Base-by-base conservation (phyloP, 2,797 vertebrate species). In the Crypturellus tataupa region DNA sequence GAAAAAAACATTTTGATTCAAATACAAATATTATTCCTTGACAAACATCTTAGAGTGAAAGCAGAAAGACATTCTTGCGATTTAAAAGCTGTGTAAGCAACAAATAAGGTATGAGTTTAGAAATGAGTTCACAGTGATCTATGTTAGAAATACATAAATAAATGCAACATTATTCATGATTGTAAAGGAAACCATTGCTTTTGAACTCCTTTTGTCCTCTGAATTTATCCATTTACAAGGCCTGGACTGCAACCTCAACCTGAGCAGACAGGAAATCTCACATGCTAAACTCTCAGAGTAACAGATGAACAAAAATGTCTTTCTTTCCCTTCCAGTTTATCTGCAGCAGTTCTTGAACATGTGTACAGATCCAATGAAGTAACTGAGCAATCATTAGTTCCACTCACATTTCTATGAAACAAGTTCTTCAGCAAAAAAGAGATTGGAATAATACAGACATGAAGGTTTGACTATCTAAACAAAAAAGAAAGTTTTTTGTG, bases 1-100 rank as follows among this genome's bases (percentile, higher is more conserved):
- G 46, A 92, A 89, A 17, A 80, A 80, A 20, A 71, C 14, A 35
- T 77, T 84, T 87, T 83, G 59, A 94, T 77, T 76, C 75, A 88
- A 85, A 70, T 33, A 83, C 15, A 42, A 71, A n/a, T 84, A 31
- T 49, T 63, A 37, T 31, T 44, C 8, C 21, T 65, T 86, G 62
- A 94, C 89, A 14, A 53, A 73, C 6, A 67, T 76, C 70, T 77
- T 39, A 81, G 17, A 78, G 58, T 55, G 42, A 56, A 93, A 85
- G 37, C 91, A 67, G 16, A 89, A 63, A 75, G 56, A 53, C 35
- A 31, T 10, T 82, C 56, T 3, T 86, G 53, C 31, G 40, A 13
- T 65, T 91, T 75, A 80, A 85, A 84, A 87, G 60, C 19, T 83
- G 44, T 17, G 46, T 56, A 85, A 86, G 29, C 56, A 72, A 14